Evolutionary conservation across 2,888 invertebrate genomes (phyloP).

Genomic region (Thyatira batis): DNA sequence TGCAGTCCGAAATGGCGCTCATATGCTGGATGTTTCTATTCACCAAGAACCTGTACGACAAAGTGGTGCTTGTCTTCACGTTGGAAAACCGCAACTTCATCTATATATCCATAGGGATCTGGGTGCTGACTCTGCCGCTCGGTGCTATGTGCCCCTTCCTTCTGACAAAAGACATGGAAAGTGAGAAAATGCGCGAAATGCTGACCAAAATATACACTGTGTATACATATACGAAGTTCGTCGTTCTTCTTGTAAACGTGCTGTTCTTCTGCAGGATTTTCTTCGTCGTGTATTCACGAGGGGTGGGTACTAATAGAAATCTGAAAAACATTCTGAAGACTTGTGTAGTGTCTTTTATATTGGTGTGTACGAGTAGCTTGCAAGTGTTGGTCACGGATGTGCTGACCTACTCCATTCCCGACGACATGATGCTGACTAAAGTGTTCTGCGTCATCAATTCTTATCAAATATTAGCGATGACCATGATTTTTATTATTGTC

Average conservation of each 20-base stretch:
- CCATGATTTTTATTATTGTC: slow-evolving; percentile 14
- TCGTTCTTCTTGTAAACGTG: slow-evolving; percentile 45
- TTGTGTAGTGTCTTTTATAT: slow-evolving; percentile 12
- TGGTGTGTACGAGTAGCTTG: slow-evolving; percentile 14
- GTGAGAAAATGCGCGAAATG: background rate
- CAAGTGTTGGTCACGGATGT: slow-evolving; percentile 14
- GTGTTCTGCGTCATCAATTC: slow-evolving; percentile 15
- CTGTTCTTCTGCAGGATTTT: slow-evolving; percentile 53
- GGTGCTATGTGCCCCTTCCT: background rate
- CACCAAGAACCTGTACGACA: slow-evolving; percentile 16
- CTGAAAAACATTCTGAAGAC: slow-evolving; percentile 10
- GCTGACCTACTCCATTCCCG: slow-evolving; percentile 1
- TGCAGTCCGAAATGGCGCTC: slow-evolving; percentile 11
- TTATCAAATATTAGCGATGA: slow-evolving; percentile 15
- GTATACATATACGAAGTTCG: slow-evolving; percentile 48
- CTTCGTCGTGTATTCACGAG: slow-evolving; percentile 32
- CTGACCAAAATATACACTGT: slow-evolving; percentile 28
- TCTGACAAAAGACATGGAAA: background rate
- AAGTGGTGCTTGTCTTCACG: slow-evolving; percentile 14
- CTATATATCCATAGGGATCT: background rate
- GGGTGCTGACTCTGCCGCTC: background rate
- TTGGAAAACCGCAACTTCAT: slow-evolving; percentile 4
- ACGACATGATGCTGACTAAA: slow-evolving; percentile 1
- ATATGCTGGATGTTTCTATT: slow-evolving; percentile 17
- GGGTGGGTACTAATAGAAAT: slow-evolving; percentile 14